Conservation (phyloP, 1,140 invertebrate species). For the Reticulitermes speratus region DNA sequence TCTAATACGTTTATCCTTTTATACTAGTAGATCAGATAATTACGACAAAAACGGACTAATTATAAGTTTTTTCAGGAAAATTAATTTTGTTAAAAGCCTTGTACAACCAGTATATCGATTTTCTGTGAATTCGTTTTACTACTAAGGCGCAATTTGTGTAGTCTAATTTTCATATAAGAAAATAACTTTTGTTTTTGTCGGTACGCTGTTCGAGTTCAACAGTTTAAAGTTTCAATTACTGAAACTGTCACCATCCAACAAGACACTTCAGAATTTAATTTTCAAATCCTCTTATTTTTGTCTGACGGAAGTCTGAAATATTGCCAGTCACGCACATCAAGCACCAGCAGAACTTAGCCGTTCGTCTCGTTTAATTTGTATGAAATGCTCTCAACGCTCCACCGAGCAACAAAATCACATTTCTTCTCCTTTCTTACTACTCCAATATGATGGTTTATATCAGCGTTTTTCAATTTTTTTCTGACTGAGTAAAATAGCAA, state of each 20-base stretch:
- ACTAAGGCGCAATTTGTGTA: neutral
- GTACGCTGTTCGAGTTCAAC: neutral
- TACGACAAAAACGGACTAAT: no score
- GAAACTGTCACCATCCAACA: neutral
- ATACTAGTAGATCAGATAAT: no score
- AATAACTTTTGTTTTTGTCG: neutral
- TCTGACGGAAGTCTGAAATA: neutral
- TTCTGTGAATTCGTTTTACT: neutral
- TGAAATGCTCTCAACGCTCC: neutral
- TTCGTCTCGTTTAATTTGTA: neutral
- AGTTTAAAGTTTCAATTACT: neutral
- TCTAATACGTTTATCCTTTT: no score
- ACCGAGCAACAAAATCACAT: no score
- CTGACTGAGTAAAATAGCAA: no score
- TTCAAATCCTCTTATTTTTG: neutral
- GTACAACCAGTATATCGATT: neutral
- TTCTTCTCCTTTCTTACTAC: no score
- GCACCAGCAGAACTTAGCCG: neutral
- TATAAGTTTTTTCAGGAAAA: no score
- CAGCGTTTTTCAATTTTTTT: no score
- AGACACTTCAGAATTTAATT: neutral
- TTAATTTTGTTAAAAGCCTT: neutral
- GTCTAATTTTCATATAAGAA: neutral
- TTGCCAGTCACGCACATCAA: neutral
- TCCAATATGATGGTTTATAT: no score